These are phyloP conservation scores for Lasioglossum marginatum DNA, from an alignment of 2,888 invertebrate genomes.

Conservation along the genomic window DNA sequence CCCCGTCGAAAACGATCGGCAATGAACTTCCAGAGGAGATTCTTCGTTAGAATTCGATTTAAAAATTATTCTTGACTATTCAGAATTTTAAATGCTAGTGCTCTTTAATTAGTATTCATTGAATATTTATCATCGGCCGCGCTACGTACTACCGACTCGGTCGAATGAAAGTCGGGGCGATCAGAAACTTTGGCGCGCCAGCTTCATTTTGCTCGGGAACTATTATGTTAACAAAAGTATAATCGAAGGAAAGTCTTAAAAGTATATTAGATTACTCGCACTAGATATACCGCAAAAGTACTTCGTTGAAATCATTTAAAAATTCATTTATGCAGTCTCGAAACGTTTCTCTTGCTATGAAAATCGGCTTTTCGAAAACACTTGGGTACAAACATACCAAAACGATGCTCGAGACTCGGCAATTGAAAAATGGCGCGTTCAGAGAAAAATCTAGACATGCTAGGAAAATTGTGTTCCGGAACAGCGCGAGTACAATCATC, in stretches of 20 bases:
- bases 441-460: not conserved
- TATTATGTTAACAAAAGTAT: not conserved
- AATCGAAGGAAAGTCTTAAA: not conserved
- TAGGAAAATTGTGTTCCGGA: not conserved
- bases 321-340: not conserved
- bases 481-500: slow-evolving; percentile 15
- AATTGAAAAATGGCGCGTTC: not conserved
- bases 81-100: not conserved
- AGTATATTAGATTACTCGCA: not conserved
- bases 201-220: not conserved
- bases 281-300: not conserved
- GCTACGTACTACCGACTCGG: not conserved
- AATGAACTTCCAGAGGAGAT: not conserved
- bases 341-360: not conserved
- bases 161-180: not conserved
- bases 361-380: not conserved
- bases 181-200: not conserved
- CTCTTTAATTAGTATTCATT: slow-evolving; percentile 10
- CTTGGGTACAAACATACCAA: not conserved
- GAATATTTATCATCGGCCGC: not conserved
- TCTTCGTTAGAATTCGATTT: not conserved
- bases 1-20: not conserved
- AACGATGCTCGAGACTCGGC: not conserved
- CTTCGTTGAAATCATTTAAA: not conserved
- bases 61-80: not conserved